A percentile compares a stretch with the other conserved stretches of the same genome.
Evolutionary conservation across 2,797 vertebrate genomes (phyloP).

Genomic region (Megalops cyprinoides): DNA sequence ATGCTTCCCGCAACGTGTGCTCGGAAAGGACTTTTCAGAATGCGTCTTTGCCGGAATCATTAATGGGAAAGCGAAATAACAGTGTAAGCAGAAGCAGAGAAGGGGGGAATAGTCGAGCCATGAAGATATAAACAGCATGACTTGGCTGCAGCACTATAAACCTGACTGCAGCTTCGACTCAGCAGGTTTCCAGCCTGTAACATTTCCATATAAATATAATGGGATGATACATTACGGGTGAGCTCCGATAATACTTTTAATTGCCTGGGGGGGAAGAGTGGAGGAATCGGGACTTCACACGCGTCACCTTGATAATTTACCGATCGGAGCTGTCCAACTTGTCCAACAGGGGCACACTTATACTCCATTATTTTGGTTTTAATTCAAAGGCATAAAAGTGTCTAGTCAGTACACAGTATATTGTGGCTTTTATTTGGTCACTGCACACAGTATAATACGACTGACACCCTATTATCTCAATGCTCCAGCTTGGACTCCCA

Average conservation of each 20-base stretch:
- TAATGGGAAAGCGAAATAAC: slow-evolving; percentile 7
- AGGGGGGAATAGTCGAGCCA: background rate
- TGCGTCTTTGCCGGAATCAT: background rate
- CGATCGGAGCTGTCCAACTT: slow-evolving; percentile 33
- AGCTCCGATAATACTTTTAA: slow-evolving; percentile 26
- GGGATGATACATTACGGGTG: background rate
- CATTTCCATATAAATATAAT: slow-evolving; percentile 22
- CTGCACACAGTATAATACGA: slow-evolving; percentile 22
- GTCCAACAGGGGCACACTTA: slow-evolving; percentile 40
- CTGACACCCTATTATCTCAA: slow-evolving; percentile 39
- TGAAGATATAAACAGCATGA: slow-evolving; percentile 10
- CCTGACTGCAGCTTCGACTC: slow-evolving; percentile 1
- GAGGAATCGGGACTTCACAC: slow-evolving; percentile 48
- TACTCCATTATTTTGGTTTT: slow-evolving; percentile 40
- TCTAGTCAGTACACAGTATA: slow-evolving; percentile 48
- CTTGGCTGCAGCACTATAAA: background rate
- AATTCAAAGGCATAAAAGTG: slow-evolving; percentile 47
- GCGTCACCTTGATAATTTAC: slow-evolving; percentile 39
- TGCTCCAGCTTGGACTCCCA: slow-evolving; percentile 39
- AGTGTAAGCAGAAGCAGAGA: slow-evolving; percentile 1
- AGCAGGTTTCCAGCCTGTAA: slow-evolving; percentile 8
- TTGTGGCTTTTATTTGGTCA: slow-evolving; percentile 26
- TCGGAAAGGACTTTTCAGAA: background rate
- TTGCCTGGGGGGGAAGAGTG: slow-evolving; percentile 32
- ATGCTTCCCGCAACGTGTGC: background rate